A percentile compares a stretch with the other conserved stretches of the same genome.
These are phyloP conservation scores for Amblyjoppa proteus DNA, from an alignment of 2,888 invertebrate species.

Conservation along the genomic window DNA sequence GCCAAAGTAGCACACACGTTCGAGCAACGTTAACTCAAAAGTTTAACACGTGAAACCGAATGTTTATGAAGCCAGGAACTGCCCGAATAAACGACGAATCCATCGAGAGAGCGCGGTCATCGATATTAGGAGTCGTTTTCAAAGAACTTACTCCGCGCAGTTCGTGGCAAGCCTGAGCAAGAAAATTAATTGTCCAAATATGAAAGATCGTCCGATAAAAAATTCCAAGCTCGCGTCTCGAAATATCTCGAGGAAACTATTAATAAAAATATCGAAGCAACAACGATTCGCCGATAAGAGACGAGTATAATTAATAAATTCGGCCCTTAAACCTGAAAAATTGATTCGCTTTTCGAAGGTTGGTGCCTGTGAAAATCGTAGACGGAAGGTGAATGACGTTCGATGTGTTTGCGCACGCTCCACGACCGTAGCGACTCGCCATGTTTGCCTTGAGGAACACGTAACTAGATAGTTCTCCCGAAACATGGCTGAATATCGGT, in stretches of 20 bases:
- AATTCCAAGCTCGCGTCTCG: neutral
- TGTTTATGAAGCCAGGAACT: slow-evolving; percentile 24
- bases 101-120: slow-evolving; percentile 19
- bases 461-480: slow-evolving; percentile 81
- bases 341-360: slow-evolving; percentile 12
- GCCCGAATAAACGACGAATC: slow-evolving; percentile 13
- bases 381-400: slow-evolving; percentile 6
- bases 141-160: neutral
- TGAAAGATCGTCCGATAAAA: neutral
- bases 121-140: slow-evolving; percentile 12
- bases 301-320: neutral
- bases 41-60: slow-evolving; percentile 33
- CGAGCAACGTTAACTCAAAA: slow-evolving; percentile 13
- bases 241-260: neutral
- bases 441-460: slow-evolving; percentile 86
- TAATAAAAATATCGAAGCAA: neutral
- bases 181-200: slow-evolving; percentile 7
- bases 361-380: slow-evolving; percentile 13
- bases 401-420: slow-evolving; percentile 59
- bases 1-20: neutral
- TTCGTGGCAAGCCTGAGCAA: slow-evolving; percentile 1
- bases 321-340: neutral
- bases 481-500: slow-evolving; percentile 84
- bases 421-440: slow-evolving; percentile 87
- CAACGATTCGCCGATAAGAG: neutral